Evolutionary conservation across 1,140 invertebrate species (phyloP).

Genomic region (Atopsyche davidsoni): DNA sequence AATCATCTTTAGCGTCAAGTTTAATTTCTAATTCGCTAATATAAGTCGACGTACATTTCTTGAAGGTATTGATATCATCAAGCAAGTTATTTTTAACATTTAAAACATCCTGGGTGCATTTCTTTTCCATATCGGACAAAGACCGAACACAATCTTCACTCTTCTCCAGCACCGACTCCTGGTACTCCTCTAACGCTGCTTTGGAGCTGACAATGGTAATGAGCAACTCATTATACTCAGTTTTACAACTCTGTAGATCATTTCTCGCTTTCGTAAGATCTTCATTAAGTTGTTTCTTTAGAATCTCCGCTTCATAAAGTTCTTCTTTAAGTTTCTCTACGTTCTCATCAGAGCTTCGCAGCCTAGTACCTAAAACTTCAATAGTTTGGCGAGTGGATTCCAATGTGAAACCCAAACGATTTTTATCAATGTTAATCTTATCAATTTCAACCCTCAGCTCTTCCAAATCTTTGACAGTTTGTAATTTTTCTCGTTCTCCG

Average conservation of each 20-base stretch:
- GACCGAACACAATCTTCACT: constrained; percentile 11
- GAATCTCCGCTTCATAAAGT: constrained; percentile 32
- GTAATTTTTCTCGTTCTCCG: not conserved
- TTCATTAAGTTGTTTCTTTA: too few species aligned
- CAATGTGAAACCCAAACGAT: constrained; percentile 44
- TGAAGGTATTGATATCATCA: constrained; percentile 16
- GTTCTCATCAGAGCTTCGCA: constrained; percentile 45
- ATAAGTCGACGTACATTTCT: not conserved
- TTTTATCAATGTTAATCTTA: constrained; percentile 40
- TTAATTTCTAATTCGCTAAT: constrained; percentile 15
- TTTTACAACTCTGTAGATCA: constrained; percentile 16
- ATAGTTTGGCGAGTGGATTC: constrained; percentile 44
- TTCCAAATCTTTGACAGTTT: not conserved
- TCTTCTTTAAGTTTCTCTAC: constrained; percentile 41
- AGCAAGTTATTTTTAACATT: constrained; percentile 10
- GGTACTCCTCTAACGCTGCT: constrained; percentile 21
- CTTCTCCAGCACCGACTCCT: constrained; percentile 17
- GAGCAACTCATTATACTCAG: constrained; percentile 23
- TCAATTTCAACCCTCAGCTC: constrained; percentile 39
- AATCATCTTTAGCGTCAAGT: constrained; percentile 7
- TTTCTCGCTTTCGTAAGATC: constrained; percentile 8
- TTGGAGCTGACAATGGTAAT: constrained; percentile 20
- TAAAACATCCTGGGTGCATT: constrained; percentile 11
- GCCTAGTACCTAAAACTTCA: constrained; percentile 41
- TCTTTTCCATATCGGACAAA: constrained; percentile 11